Conservation (phyloP, 1,140 invertebrate genomes). For the Macrosteles quadrilineatus region DNA sequence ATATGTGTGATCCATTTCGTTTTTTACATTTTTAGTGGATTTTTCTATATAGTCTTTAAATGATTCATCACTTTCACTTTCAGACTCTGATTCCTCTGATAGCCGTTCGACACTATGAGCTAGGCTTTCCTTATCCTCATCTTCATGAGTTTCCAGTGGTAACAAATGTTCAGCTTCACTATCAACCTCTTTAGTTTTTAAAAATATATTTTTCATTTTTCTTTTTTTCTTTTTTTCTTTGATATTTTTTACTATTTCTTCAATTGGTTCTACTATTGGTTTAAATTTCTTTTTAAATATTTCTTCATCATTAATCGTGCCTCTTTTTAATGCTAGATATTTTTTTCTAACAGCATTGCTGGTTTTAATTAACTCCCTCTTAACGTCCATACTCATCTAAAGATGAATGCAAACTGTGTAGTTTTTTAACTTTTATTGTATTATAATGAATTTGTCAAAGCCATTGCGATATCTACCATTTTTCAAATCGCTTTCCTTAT, state of each 20-base stretch:
- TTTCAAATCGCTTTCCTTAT: slow-evolving; percentile 43
- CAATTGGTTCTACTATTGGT: background rate
- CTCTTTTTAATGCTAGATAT: background rate
- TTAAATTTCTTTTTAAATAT: background rate
- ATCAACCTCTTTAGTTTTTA: too few relatives aligned
- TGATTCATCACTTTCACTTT: too few relatives aligned
- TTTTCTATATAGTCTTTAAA: too few relatives aligned
- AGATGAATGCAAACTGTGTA: background rate
- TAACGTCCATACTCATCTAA: background rate
- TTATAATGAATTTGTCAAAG: slow-evolving; percentile 42
- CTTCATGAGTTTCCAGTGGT: too few relatives aligned
- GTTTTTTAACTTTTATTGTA: background rate
- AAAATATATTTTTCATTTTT: too few relatives aligned
- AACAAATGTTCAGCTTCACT: too few relatives aligned
- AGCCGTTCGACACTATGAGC: too few relatives aligned
- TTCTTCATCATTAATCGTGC: background rate
- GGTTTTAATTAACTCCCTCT: background rate
- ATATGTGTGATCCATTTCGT: too few relatives aligned
- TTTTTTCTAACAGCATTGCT: background rate
- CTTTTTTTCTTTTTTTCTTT: background rate
- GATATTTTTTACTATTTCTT: background rate
- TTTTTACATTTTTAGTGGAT: too few relatives aligned
- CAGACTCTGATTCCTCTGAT: too few relatives aligned
- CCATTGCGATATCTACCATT: slow-evolving; percentile 45
- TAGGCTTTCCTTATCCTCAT: too few relatives aligned